phyloP scores from a whole-genome alignment of 53 echinoderm and acorn worm species.

The Astropecten irregularis region DNA sequence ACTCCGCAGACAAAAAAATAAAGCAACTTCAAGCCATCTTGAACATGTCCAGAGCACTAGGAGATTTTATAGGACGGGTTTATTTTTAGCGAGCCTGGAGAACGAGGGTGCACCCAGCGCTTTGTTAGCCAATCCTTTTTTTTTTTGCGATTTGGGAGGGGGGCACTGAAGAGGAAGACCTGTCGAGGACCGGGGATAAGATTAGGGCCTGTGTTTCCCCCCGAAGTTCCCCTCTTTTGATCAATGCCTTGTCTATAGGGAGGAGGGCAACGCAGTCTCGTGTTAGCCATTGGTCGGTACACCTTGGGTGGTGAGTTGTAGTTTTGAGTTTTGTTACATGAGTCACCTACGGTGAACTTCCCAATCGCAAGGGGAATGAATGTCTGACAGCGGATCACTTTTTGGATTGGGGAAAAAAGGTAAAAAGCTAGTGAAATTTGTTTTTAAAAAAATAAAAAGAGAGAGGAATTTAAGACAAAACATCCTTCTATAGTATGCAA shows the following conservation, averaged over 20 bases:
- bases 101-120: neutral
- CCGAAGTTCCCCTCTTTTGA: neutral
- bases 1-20: too few species aligned
- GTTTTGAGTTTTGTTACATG: constrained; percentile 1
- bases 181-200: constrained; percentile 18
- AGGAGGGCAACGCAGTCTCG: neutral
- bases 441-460: too few species aligned
- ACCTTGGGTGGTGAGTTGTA: neutral
- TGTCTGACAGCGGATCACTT: too few species aligned
- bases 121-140: constrained; percentile 14
- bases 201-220: constrained; percentile 29
- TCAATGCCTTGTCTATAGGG: constrained; percentile 27
- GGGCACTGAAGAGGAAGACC: constrained; percentile 29
- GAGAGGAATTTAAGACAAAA: too few species aligned
- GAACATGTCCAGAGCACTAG: too few species aligned
- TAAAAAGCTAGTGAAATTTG: too few species aligned
- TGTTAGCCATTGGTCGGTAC: neutral
- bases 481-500: too few species aligned
- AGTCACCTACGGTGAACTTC: constrained; percentile 18
- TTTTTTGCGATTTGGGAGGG: too few species aligned
- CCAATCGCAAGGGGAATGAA: neutral
- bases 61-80: too few species aligned
- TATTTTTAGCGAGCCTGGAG: constrained; percentile 19
- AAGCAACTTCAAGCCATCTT: too few species aligned
- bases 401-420: too few species aligned